Percentiles rank a stretch among this genome's conserved stretches.
These are phyloP conservation scores for Bos taurus DNA, from an alignment of 2,113 vertebrate species.

Conservation along the genomic window DNA sequence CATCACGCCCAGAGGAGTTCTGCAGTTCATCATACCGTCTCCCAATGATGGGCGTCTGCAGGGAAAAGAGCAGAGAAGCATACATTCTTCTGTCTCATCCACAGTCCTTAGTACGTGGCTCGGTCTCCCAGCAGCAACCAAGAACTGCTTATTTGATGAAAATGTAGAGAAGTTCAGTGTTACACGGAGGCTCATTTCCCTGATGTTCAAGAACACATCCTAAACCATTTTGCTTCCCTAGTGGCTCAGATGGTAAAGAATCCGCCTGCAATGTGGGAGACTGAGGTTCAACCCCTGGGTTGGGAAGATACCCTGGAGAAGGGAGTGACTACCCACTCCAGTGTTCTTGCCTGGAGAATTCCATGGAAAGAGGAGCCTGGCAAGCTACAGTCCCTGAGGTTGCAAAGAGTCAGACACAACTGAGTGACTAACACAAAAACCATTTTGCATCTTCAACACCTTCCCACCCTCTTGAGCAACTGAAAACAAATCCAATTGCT, in stretches of 20 bases:
- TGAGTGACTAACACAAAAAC: neutral
- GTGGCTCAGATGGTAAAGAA: neutral
- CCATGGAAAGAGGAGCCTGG: neutral
- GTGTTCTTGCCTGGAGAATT: neutral
- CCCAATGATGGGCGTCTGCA: conserved; percentile 95
- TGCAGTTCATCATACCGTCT: conserved; percentile 95
- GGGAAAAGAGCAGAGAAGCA: conserved; percentile 57
- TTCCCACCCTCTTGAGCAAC: neutral
- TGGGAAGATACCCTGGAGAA: neutral
- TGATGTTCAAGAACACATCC: neutral
- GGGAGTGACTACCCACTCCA: neutral
- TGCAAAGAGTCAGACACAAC: neutral
- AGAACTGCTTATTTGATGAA: neutral
- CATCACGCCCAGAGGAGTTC: conserved; percentile 89
- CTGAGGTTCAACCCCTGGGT: neutral
- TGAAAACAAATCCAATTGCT: neutral
- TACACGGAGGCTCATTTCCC: neutral
- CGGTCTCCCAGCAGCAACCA: neutral
- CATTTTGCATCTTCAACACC: neutral
- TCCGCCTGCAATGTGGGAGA: fast-evolving
- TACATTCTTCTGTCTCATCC: neutral
- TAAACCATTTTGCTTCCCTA: neutral
- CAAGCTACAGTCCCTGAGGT: neutral
- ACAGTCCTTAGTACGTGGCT: neutral
- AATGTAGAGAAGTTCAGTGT: neutral